A percentile compares a stretch with the other conserved stretches of the same genome.
Conservation (phyloP, 2,888 invertebrate species). For the Eupsilia transversa region DNA sequence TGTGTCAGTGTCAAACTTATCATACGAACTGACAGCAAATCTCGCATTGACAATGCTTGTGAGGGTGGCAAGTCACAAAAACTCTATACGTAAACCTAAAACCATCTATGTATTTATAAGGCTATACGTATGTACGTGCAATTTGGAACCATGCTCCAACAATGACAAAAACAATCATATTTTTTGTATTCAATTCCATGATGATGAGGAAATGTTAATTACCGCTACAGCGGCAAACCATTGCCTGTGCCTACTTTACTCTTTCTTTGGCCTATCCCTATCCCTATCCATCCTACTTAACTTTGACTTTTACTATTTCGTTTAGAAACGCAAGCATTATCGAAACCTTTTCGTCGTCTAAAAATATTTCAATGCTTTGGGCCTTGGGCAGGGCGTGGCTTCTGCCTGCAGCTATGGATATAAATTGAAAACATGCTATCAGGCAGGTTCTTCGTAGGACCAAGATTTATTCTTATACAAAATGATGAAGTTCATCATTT, state of each 20-base stretch:
- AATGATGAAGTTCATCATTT: no score
- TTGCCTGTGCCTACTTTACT: no score
- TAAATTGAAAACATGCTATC: not conserved
- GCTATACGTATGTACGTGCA: not conserved
- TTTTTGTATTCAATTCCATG: no score
- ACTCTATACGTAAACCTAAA: no score
- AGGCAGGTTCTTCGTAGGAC: not conserved
- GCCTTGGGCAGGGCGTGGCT: slow-evolving; percentile 2
- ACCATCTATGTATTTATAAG: no score
- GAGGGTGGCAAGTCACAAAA: slow-evolving; percentile 16
- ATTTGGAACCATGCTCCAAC: not conserved
- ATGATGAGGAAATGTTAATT: no score
- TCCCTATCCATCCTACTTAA: no score
- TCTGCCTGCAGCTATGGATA: not conserved
- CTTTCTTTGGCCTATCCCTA: no score
- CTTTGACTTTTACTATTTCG: slow-evolving; percentile 30
- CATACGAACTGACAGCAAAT: slow-evolving; percentile 12
- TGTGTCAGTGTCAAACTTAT: no score
- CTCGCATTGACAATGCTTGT: slow-evolving; percentile 6
- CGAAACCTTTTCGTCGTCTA: not conserved
- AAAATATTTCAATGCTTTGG: not conserved
- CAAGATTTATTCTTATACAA: not conserved
- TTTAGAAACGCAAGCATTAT: slow-evolving; percentile 19
- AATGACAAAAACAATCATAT: not conserved
- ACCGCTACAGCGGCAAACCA: no score